Base-by-base conservation (phyloP, 1,140 invertebrate genomes). In the Sminthurides bifidus region DNA sequence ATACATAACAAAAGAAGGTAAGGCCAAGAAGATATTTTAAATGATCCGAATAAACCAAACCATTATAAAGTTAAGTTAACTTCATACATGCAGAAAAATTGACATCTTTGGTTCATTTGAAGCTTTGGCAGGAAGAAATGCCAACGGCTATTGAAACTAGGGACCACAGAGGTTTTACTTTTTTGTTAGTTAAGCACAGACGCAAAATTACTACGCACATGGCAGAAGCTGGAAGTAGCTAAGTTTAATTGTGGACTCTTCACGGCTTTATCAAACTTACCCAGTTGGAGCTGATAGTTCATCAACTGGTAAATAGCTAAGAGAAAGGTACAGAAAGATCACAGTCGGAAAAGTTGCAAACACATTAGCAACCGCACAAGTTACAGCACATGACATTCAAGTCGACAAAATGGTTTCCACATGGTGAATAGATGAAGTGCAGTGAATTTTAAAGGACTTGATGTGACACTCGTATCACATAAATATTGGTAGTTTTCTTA, bases 271-370 rank as follows among this genome's bases (percentile, higher is more conserved):
- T n/a, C n/a, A 41, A 33, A 85, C 84, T 86, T 83, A 86, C 84
- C 84, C 82, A 23, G 65, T 60, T 26, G 62, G 55, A 66, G 79
- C 79, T 73, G 81, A 79, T 75, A 84, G 76, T 78, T 86, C 83
- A 77, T 85, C 62, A 61, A 64, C 83, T 77, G 85, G 82, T 77
- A 86, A 79, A 83, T 82, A 84, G 81, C 84, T 86, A 78, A 74
- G 68, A 68, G 74, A 74, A 71, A 72, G 73, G 73, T 68, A 72
- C 72, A 74, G 53, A 56, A 60, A 58, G 45, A 59, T 45, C 17
- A 48, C 45, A 63, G 21, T 52, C 24, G 48, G 52, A 54, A 29
- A 54, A 29, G 14, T 54, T 30, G 27, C 27, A 43, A 21, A 54
- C 6, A 45, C 41, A 45, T 29, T 40, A 44, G 41, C 44, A 24